A percentile compares a stretch with the other conserved stretches of the same genome.
Conservation (phyloP, 1,140 invertebrate genomes). For the Trichogramma pretiosum region DNA sequence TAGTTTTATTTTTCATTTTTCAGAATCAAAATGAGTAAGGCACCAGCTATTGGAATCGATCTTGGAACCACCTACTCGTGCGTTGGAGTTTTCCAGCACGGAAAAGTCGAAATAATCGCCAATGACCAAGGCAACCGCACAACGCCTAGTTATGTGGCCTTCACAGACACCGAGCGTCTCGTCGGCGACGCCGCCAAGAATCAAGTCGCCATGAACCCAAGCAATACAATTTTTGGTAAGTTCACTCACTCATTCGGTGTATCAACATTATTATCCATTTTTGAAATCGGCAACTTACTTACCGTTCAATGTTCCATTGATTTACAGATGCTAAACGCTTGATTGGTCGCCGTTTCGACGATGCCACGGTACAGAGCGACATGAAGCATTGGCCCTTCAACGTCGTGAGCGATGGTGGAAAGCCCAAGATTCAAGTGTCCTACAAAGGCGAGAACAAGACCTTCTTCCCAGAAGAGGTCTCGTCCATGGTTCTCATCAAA, state of each 20-base stretch:
- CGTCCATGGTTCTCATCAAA: conserved; percentile 50
- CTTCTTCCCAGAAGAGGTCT: conserved; percentile 36
- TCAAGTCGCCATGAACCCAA: conserved; percentile 65
- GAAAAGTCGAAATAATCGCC: conserved; percentile 84
- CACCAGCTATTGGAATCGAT: conserved; percentile 63
- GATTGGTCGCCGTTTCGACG: conserved; percentile 49
- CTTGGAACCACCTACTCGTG: conserved; percentile 74
- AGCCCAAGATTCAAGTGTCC: conserved; percentile 59
- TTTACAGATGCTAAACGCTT: conserved; percentile 42
- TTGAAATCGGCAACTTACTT: neutral
- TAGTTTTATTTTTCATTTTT: conserved; percentile 11
- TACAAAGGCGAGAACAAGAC: conserved; percentile 47
- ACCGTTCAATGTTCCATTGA: conserved; percentile 11
- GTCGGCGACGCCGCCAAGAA: conserved; percentile 79
- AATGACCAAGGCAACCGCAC: conserved; percentile 89
- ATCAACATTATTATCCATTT: neutral
- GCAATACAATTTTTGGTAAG: conserved; percentile 63
- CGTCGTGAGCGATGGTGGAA: conserved; percentile 57
- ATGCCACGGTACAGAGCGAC: conserved; percentile 62
- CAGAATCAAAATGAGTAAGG: conserved; percentile 29
- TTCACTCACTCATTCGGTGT: neutral
- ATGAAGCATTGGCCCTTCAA: conserved; percentile 71
- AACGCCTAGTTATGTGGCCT: conserved; percentile 84
- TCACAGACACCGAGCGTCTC: conserved; percentile 78
- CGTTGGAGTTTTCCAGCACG: conserved; percentile 71